phyloP scores from a whole-genome alignment of 2,888 invertebrate genomes.

The Drosophila meridiana region DNA sequence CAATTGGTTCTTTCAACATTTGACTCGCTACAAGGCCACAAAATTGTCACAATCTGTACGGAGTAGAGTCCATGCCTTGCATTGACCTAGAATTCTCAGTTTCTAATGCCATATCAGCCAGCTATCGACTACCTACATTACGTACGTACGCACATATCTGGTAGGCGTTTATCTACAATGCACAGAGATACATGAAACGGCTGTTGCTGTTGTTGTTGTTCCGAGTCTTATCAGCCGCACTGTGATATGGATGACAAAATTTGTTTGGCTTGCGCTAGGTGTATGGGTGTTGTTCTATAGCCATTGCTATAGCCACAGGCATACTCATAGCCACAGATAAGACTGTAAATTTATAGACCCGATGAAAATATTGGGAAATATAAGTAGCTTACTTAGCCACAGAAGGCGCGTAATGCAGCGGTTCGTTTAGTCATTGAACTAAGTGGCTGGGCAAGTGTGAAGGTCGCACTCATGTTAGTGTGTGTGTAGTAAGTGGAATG shows the following conservation, averaged over 20 bases:
- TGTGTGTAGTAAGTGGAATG: neutral
- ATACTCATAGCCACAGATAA: conserved; percentile 55
- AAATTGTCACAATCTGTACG: conserved; percentile 21
- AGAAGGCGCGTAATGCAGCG: conserved; percentile 38
- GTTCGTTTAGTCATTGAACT: conserved; percentile 54
- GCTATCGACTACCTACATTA: conserved; percentile 23
- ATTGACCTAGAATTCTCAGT: conserved; percentile 50
- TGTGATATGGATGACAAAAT: conserved; percentile 59
- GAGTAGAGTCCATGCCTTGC: conserved; percentile 21
- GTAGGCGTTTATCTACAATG: conserved; percentile 10
- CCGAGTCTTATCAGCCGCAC: conserved; percentile 47
- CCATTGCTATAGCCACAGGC: neutral
- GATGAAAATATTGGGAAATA: conserved; percentile 57
- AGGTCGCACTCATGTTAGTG: conserved; percentile 36
- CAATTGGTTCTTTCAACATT: conserved; percentile 49
- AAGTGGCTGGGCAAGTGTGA: conserved; percentile 30
- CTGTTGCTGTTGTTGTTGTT: neutral
- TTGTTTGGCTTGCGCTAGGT: conserved; percentile 55
- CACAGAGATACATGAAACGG: neutral
- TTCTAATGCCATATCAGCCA: conserved; percentile 28
- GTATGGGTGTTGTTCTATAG: conserved; percentile 21
- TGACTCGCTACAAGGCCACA: conserved; percentile 42
- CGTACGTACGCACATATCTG: neutral
- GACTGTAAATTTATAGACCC: conserved; percentile 39
- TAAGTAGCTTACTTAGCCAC: conserved; percentile 15